These are phyloP conservation scores for Platycheirus rosarum DNA, from an alignment of 2,888 invertebrate genomes.

Conservation along the genomic window DNA sequence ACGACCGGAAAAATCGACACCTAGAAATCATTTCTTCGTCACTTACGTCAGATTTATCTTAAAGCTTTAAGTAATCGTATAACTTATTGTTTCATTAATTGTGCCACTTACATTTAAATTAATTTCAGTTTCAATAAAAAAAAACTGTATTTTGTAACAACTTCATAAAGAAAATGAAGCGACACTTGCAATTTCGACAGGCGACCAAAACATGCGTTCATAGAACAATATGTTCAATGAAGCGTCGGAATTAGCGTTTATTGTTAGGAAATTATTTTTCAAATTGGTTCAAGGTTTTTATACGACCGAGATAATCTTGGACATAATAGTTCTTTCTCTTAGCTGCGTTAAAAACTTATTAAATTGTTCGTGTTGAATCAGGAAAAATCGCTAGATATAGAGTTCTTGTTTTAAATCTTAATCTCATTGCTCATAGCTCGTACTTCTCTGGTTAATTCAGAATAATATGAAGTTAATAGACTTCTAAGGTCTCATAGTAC, in stretches of 20 bases:
- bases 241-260: background rate
- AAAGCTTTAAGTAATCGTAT: too few species aligned
- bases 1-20: background rate
- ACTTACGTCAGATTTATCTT: background rate
- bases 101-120: background rate
- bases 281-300: background rate
- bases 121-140: background rate
- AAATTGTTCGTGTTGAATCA: too few species aligned
- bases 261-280: background rate
- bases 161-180: background rate
- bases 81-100: too few species aligned
- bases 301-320: slow-evolving; percentile 4
- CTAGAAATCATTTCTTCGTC: background rate
- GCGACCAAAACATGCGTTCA: too few species aligned
- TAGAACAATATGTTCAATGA: too few species aligned
- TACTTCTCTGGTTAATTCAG: background rate
- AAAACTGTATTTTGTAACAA: background rate
- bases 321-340: background rate
- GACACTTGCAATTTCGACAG: too few species aligned
- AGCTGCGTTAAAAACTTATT: too few species aligned
- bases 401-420: background rate
- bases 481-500: slow-evolving; percentile 3
- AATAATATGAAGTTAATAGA: background rate
- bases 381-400: too few species aligned
- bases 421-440: background rate